Base-by-base conservation (phyloP, 2,113 vertebrate genomes). In the Brachypteracias leptosomus region DNA sequence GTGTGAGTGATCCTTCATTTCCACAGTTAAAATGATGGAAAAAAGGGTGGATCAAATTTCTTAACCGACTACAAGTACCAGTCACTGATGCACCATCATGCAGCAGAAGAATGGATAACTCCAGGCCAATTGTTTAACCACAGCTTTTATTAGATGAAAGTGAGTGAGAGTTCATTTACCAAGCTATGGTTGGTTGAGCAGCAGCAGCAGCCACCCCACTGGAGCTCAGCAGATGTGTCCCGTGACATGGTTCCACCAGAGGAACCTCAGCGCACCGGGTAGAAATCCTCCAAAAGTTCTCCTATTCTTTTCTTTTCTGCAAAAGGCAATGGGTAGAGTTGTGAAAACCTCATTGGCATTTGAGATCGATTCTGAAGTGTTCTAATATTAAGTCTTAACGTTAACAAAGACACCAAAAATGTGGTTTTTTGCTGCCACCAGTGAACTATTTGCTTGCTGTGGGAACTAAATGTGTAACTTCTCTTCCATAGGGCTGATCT, bases 281-380 rank as follows among this genome's bases (percentile, higher is more conserved):
- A 1, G 94, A 99, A 99, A 11, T 98, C 95, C 92, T 99, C 99
- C 66, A 98, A 51, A 38, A 99, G 95, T 82, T 99, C 98, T 42
- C 98, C 97, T 35, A 98, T 97, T 13, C 85, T 98, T 95, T 89
- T 99, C 94, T 97, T 98, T 8, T 98, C 99, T 99, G 95, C 42
- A 93, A 96, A 74, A 93, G 35, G 49, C 66, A 96, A 81, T 15
- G 10, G 63, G 52, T 1, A 10, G 33, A 58, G n/a, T 16, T 46
- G 11, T 5, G 6, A 58, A 91, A 63, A 77, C 4, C 24, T 35
- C 2, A 33, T 71, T n/a, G 66, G 46, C 22, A 25, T 24, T 18
- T 44, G 13, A 88, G 47, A 59, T 16, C 0, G 0, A 21, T 36
- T 31, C 0, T 1, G 14, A 67, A 68, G 19, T 22, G 11, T 31